Evolutionary conservation across 2,888 invertebrate species (phyloP), one percentile per base, ranked within the genome.

Genomic region (Acutogordius australiensis): DNA sequence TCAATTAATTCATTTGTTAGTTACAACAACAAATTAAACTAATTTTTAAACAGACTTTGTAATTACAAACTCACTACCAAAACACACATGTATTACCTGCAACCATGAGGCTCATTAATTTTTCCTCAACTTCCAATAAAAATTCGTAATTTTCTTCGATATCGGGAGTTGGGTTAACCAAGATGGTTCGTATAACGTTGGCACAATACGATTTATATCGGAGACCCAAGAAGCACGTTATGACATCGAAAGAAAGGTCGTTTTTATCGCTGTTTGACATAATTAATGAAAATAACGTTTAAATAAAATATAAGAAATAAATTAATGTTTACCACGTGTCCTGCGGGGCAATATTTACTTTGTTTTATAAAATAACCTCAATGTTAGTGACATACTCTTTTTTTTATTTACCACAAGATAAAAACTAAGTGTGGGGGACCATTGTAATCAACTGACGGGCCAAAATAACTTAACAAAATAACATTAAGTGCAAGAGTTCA

Each of bases 131-230:
- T 67, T 79, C 80, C 1, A 91, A 73, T 44, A 94, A 75, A 68
- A 88, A 84, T 69, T 87, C 86, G 69, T 99, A 99, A 71, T 84
- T 82, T 63, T 80, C 81, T 66, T 73, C 71, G 64, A 80, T 74
- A 61, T 74, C 70, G 61, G 78, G 76, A 1, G 77, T 80, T 1
- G 97, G 97, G 73, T 94, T 90, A 1, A 99, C 90, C 66, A 99
- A 75, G 65, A 99, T 75, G 18, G 97, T 99, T 62, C 97, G 79
- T 13, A 87, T 84, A 65, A 99, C 82, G 70, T 97, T 97, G 0
- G 94, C 88, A 71, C 97, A 99, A 69, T 99, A 99, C 0, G 83
- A 84, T 71, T 90, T 90, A 72, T 91, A 97, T 61, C 94, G 78
- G 1, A 83, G 82, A 2, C 94, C 97, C 63, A 99, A 72, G 13